Evolutionary conservation across 2,797 vertebrate species (phyloP).

Genomic region (Brotula barbata): DNA sequence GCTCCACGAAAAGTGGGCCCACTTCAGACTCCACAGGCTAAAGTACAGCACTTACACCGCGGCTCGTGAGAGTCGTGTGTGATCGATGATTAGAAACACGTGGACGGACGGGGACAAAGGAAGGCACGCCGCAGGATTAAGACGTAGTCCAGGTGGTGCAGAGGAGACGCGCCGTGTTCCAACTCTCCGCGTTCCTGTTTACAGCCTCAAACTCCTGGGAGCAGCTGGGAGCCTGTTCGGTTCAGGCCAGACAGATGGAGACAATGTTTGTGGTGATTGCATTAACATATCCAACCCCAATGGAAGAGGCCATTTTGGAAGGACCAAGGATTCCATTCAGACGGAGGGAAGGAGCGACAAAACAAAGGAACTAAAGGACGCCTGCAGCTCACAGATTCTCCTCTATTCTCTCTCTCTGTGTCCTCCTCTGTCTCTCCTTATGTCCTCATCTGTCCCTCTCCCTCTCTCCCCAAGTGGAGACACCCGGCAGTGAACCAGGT

Average conservation of each 20-base stretch:
- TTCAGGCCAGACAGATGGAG: conserved; percentile 78
- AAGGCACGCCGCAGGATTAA: conserved; percentile 9
- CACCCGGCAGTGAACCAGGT: conserved; percentile 50
- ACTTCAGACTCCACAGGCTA: too few species aligned
- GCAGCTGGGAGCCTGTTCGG: conserved; percentile 74
- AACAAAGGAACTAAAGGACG: conserved; percentile 52
- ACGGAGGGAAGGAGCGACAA: conserved; percentile 2
- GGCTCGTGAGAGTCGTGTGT: too few species aligned
- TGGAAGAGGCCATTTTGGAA: conserved; percentile 21
- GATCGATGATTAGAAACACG: too few species aligned
- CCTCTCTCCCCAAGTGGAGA: conserved; percentile 21
- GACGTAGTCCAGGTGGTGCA: conserved; percentile 11
- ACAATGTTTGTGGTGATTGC: conserved; percentile 76
- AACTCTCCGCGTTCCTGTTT: conserved; percentile 54
- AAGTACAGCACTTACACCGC: too few species aligned
- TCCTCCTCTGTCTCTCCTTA: neutral
- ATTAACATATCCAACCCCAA: conserved; percentile 75
- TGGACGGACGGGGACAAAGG: neutral
- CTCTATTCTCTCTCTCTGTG: neutral
- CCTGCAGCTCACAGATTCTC: conserved; percentile 43
- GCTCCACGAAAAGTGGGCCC: too few species aligned
- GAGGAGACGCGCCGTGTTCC: conserved; percentile 43
- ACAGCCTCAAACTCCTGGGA: conserved; percentile 65
- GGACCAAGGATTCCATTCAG: too few species aligned
- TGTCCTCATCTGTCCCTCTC: conserved; percentile 1